Percentiles rank a stretch among this genome's conserved stretches.
phyloP scores from a whole-genome alignment of 2,888 invertebrate species.

The Geotrupes spiniger region DNA sequence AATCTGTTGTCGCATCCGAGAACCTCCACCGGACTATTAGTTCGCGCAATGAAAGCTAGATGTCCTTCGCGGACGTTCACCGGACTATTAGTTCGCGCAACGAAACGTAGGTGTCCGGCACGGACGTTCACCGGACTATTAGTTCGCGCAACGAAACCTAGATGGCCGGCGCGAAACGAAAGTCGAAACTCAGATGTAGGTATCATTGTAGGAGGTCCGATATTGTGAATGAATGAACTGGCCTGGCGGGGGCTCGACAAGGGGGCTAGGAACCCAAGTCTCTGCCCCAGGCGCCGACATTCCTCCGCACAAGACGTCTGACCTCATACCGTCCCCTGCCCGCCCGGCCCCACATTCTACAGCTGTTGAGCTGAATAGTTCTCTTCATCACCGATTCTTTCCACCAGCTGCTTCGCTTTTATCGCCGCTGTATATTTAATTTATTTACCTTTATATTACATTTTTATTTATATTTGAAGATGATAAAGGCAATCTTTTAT shows the following conservation, averaged over 20 bases:
- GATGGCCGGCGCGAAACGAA: conserved; percentile 26
- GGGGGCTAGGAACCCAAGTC: conserved; percentile 55
- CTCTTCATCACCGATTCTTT: conserved; percentile 14
- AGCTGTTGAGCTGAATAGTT: conserved; percentile 29
- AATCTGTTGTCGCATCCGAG: too few species aligned
- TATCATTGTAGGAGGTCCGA: conserved; percentile 56
- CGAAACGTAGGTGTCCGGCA: too few species aligned
- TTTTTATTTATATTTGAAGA: conserved; percentile 7
- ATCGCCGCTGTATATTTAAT: neutral
- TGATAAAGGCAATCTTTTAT: neutral
- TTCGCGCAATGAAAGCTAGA: too few species aligned
- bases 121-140: neutral
- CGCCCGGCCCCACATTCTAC: conserved; percentile 26
- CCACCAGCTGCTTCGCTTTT: conserved; percentile 8
- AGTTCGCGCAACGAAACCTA: conserved; percentile 18
- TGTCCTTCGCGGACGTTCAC: too few species aligned
- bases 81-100: too few species aligned
- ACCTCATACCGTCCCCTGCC: conserved; percentile 37
- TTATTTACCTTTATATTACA: conserved; percentile 9
- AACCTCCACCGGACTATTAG: too few species aligned
- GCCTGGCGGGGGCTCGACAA: conserved; percentile 46
- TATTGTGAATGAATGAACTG: conserved; percentile 55
- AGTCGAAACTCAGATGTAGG: conserved; percentile 35
- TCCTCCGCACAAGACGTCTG: conserved; percentile 53
- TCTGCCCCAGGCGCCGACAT: conserved; percentile 59